Percentiles rank a stretch among this genome's conserved stretches.
These are phyloP conservation scores for Mohoua ochrocephala DNA, from an alignment of 2,113 vertebrate genomes.

Conservation along the genomic window DNA sequence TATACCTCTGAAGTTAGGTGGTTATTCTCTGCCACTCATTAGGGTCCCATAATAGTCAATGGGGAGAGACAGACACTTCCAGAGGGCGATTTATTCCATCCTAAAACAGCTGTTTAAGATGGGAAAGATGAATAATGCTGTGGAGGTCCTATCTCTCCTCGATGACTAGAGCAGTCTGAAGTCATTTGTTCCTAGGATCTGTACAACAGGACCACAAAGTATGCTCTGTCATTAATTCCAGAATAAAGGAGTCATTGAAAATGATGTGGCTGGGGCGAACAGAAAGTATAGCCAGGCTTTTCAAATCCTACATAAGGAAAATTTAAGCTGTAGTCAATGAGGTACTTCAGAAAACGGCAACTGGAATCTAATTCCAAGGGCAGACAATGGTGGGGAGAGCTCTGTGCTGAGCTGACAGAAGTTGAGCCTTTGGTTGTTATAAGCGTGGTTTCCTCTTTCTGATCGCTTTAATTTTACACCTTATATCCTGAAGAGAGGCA, in stretches of 20 bases:
- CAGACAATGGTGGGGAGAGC: slow-evolving; percentile 35
- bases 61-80: neutral
- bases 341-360: slow-evolving; percentile 22
- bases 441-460: neutral
- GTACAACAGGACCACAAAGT: neutral
- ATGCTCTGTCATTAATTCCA: slow-evolving; percentile 29
- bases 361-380: slow-evolving; percentile 24
- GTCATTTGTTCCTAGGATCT: slow-evolving; percentile 16
- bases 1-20: neutral
- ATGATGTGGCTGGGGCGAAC: neutral
- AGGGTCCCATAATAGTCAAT: neutral
- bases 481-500: slow-evolving; percentile 34
- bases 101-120: neutral
- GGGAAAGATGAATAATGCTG: neutral
- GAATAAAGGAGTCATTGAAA: slow-evolving; percentile 31
- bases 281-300: slow-evolving; percentile 46
- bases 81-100: neutral
- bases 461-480: slow-evolving; percentile 45
- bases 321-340: slow-evolving; percentile 43
- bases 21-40: neutral
- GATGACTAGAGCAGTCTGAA: slow-evolving; percentile 18
- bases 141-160: neutral
- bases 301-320: slow-evolving; percentile 37
- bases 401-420: neutral
- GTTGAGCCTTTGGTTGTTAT: slow-evolving; percentile 17